Evolutionary conservation across 2,797 vertebrate genomes (phyloP).

Genomic region (Thamnophis elegans): DNA sequence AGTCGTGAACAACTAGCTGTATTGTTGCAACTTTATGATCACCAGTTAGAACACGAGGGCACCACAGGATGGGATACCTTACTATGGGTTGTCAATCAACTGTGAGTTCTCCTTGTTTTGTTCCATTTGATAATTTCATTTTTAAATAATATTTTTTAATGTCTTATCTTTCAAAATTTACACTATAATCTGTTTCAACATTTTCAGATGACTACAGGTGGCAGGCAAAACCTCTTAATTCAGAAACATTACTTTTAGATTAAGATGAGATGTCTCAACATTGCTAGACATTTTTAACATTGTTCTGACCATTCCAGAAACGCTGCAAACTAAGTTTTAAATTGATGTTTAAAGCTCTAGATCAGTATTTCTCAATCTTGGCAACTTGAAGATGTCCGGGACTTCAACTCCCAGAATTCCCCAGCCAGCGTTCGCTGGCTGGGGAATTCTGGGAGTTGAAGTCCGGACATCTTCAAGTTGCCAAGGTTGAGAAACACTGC

Average conservation of each 20-base stretch:
- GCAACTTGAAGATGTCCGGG: too few relatives aligned
- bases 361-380: too few relatives aligned
- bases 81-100: constrained; percentile 97
- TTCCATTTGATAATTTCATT: background rate
- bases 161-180: background rate
- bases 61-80: constrained; percentile 97
- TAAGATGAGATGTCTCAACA: background rate
- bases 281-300: background rate
- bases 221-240: background rate
- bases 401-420: too few relatives aligned
- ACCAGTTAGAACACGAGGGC: constrained; percentile 94
- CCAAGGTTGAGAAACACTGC: too few relatives aligned
- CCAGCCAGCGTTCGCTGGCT: too few relatives aligned
- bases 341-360: background rate
- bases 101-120: constrained; percentile 79
- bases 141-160: background rate
- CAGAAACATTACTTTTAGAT: background rate
- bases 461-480: too few relatives aligned
- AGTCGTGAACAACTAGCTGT: constrained; percentile 89
- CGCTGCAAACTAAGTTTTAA: background rate
- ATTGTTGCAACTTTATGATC: constrained; percentile 89
- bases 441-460: too few relatives aligned
- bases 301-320: background rate
- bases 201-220: background rate
- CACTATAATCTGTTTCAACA: background rate